These are phyloP conservation scores for roundworm (Caenorhabditis elegans) DNA, from an alignment of 1,140 invertebrate species.

Conservation along the genomic window WBcel235 BX284603.4:6465001-6465500, in stretches of 20 bases:
- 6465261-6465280: background rate
- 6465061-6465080: too few relatives aligned
- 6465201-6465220: background rate
- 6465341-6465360: conserved; percentile 36
- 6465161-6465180: background rate
- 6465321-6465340: conserved; percentile 59
- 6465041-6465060: too few relatives aligned
- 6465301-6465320: conserved; percentile 63
- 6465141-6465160: background rate
- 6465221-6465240: background rate
- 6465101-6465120: background rate
- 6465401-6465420: conserved; percentile 27
- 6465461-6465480: conserved; percentile 33
- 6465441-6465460: conserved; percentile 47
- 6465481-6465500: conserved; percentile 42
- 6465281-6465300: conserved; percentile 41
- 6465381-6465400: conserved; percentile 49
- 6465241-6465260: conserved; percentile 12
- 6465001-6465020: too few relatives aligned
- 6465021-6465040: too few relatives aligned
- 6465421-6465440: conserved; percentile 33
- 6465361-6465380: conserved; percentile 18
- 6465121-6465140: background rate
- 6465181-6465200: too few relatives aligned
- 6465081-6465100: too few relatives aligned